These are phyloP conservation scores for Podarcis lilfordi DNA, from an alignment of 2,797 vertebrate species.

Conservation along the genomic window DNA sequence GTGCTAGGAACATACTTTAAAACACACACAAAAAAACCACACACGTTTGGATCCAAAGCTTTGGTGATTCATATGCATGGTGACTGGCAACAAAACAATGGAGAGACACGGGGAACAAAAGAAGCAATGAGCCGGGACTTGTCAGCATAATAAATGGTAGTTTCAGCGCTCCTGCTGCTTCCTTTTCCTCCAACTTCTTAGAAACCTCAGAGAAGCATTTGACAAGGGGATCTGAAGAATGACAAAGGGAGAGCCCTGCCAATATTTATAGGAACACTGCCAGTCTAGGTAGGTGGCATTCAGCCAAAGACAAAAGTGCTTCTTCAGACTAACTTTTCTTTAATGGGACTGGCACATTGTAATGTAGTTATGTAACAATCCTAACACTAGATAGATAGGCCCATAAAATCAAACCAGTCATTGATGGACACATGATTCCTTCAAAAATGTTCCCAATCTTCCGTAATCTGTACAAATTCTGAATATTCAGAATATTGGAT, in stretches of 20 bases:
- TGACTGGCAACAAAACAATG: neutral
- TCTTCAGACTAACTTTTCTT: neutral
- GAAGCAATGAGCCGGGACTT: neutral
- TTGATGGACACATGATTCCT: neutral
- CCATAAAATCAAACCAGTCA: too few relatives aligned
- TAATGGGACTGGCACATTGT: neutral
- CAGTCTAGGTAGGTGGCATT: neutral
- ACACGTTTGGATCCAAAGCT: neutral
- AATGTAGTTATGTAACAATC: neutral
- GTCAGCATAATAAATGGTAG: constrained; percentile 21
- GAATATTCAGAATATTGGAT: neutral
- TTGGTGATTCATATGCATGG: neutral
- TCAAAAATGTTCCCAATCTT: neutral
- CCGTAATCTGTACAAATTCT: neutral
- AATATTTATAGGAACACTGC: constrained; percentile 2
- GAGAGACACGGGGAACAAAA: neutral
- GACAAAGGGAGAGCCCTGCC: neutral
- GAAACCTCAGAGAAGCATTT: neutral
- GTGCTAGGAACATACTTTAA: too few relatives aligned
- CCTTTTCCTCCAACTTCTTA: neutral
- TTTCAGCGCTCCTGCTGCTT: neutral
- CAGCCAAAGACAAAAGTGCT: neutral
- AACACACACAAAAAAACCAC: neutral
- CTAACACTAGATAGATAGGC: neutral
- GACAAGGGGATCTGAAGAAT: neutral